These are phyloP conservation scores for Sphaerophoria rueppellii DNA, from an alignment of 2,888 invertebrate species.

Conservation along the genomic window DNA sequence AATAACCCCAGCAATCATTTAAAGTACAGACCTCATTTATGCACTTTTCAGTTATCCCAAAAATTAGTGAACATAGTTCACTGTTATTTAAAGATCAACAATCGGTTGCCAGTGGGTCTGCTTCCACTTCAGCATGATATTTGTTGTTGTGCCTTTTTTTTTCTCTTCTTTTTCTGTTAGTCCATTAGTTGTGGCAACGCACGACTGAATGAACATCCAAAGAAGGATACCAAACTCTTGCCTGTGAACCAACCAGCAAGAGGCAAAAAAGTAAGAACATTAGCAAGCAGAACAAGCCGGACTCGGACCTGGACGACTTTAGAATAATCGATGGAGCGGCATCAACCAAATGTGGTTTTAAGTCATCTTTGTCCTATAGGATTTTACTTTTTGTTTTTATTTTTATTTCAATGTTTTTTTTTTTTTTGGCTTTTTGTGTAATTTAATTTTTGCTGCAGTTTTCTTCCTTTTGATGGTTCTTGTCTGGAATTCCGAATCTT, in stretches of 20 bases:
- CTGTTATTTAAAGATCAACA: conserved; percentile 13
- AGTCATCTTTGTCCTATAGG: conserved; percentile 67
- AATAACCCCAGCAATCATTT: too few species aligned
- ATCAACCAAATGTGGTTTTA: conserved; percentile 69
- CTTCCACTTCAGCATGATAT: conserved; percentile 21
- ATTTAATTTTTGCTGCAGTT: conserved; percentile 24
- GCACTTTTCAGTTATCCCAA: neutral
- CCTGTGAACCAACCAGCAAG: too few species aligned
- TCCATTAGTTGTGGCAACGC: conserved; percentile 47
- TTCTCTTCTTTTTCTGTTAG: conserved; percentile 12
- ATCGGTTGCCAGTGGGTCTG: conserved; percentile 52
- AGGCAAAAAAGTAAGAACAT: neutral
- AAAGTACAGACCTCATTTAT: too few species aligned
- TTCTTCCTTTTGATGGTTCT: conserved; percentile 40
- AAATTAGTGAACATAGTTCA: neutral
- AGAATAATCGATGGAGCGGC: conserved; percentile 59
- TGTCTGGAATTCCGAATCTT: conserved; percentile 55
- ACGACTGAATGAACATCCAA: conserved; percentile 64
- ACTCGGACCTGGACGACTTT: conserved; percentile 15
- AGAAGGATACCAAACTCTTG: conserved; percentile 32
- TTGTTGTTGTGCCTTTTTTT: conserved; percentile 12
- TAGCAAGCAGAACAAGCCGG: conserved; percentile 1
- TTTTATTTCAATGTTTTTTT: conserved; percentile 18
- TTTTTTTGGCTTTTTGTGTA: neutral
- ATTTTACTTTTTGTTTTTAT: neutral